phyloP scores from a whole-genome alignment of 2,888 invertebrate genomes.

The Aspidiotus rigidus region DNA sequence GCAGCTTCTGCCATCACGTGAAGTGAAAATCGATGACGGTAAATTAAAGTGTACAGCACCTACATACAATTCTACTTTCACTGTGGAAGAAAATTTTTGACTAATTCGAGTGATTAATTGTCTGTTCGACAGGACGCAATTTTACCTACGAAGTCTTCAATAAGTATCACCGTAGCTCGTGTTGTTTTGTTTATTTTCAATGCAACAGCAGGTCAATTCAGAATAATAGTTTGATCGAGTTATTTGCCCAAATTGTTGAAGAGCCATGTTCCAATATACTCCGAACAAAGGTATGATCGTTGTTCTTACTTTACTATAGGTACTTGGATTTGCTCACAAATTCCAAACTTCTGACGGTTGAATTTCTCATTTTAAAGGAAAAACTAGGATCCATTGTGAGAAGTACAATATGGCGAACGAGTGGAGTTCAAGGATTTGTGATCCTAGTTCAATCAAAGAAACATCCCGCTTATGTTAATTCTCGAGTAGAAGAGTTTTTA shows the following conservation, averaged over 20 bases:
- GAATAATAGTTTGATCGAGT: conserved; percentile 69
- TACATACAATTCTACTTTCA: too few relatives aligned
- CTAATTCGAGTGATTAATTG: too few relatives aligned
- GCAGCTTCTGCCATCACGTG: conserved; percentile 70
- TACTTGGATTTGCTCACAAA: too few relatives aligned
- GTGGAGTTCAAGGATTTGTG: conserved; percentile 74
- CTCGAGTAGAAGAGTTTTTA: conserved; percentile 79
- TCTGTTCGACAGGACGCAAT: conserved; percentile 8
- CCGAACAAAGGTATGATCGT: conserved; percentile 62
- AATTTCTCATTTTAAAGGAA: conserved; percentile 48
- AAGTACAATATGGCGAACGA: conserved; percentile 70
- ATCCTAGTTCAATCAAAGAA: conserved; percentile 71
- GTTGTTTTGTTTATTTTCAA: conserved; percentile 79
- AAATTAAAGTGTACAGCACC: not conserved
- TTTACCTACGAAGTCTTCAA: conserved; percentile 29
- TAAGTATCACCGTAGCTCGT: conserved; percentile 77
- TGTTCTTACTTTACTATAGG: too few relatives aligned
- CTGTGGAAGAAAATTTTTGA: too few relatives aligned
- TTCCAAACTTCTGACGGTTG: too few relatives aligned
- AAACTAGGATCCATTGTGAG: conserved; percentile 93
- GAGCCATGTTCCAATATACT: conserved; percentile 88
- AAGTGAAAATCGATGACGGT: conserved; percentile 79
- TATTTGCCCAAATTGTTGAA: conserved; percentile 75
- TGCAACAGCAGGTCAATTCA: conserved; percentile 65
- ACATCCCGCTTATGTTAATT: conserved; percentile 73